A percentile compares a stretch with the other conserved stretches of the same genome.
phyloP scores from a whole-genome alignment of 1,140 invertebrate species.

The Daktulosphaira vitifoliae region DNA sequence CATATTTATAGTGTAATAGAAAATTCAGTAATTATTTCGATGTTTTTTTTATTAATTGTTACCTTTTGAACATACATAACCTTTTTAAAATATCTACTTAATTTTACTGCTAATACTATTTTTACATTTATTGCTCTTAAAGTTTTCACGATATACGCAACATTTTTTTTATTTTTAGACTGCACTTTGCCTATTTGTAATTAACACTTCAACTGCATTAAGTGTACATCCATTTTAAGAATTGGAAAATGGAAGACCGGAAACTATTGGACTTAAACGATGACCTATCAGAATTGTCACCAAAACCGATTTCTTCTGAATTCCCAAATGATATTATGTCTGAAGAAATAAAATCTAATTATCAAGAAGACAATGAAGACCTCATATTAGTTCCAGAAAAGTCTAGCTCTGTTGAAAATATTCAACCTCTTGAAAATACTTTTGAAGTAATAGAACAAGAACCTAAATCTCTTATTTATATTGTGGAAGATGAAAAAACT shows the following conservation, averaged over 20 bases:
- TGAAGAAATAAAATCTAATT: background rate
- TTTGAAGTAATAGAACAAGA: conserved; percentile 11
- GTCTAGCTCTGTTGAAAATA: background rate
- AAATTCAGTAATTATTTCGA: too few species aligned
- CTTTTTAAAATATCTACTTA: too few species aligned
- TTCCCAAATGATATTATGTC: background rate
- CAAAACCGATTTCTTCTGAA: background rate
- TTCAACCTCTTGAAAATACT: background rate
- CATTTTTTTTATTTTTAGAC: too few species aligned
- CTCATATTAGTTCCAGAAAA: background rate
- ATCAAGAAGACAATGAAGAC: background rate
- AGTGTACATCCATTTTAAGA: too few species aligned
- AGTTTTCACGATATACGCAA: too few species aligned
- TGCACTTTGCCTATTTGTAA: too few species aligned
- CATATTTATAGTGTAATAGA: too few species aligned
- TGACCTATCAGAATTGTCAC: background rate
- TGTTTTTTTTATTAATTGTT: too few species aligned
- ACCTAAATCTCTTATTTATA: background rate
- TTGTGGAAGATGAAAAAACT: background rate
- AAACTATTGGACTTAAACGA: background rate
- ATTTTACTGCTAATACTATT: too few species aligned
- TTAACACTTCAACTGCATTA: too few species aligned
- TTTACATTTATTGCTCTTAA: too few species aligned
- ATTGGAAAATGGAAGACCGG: conserved; percentile 25
- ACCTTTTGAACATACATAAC: too few species aligned